Evolutionary conservation across 2,888 invertebrate genomes (phyloP), one percentile per base, ranked within the genome.

Genomic region (Himalopsyche japonica): DNA sequence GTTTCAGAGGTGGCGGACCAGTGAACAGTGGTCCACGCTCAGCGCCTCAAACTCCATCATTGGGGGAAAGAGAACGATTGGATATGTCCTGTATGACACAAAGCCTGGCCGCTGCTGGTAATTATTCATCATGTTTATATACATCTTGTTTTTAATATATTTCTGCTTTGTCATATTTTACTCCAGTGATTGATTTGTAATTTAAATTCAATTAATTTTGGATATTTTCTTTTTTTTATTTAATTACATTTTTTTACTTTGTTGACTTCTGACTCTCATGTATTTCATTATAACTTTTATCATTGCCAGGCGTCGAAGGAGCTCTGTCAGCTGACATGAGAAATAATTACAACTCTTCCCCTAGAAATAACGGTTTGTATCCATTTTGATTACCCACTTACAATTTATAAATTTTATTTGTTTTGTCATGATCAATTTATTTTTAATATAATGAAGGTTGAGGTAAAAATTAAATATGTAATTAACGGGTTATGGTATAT

Each of bases 41-140:
- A 89, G 92, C 92, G 24, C 92, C 92, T 7, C 94, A 94, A 87
- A 94, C 94, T 0, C 94, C 94, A 0, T 92, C 92, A 0, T 88
- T 92, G 0, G 92, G 92, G 0, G 92, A 92, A 57, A 88, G 92
- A 6, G 92, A 92, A 82, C 89, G 92, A 0, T 90, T 92, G 86
- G 92, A 92, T 49, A 86, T 87, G 86, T 83, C 86, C 70, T 86
- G 86, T 78, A 92, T 92, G 92, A 90, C 92, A 10, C 92, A 92
- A 83, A 92, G 92, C 84, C 89, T 92, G 1, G 92, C 92, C 91
- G 88, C 88, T 88, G 76, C 86, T 24, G 86, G 86, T 87, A 64
- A 84, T 32, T 24, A 79, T 24, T 43, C 43, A 43, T 43, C 43
- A 15, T 3, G 15, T 15, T 5, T 24, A n/a, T n/a, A n/a, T n/a